Conservation (phyloP, 1,140 invertebrate species). For the Gryllus bimaculatus region DNA sequence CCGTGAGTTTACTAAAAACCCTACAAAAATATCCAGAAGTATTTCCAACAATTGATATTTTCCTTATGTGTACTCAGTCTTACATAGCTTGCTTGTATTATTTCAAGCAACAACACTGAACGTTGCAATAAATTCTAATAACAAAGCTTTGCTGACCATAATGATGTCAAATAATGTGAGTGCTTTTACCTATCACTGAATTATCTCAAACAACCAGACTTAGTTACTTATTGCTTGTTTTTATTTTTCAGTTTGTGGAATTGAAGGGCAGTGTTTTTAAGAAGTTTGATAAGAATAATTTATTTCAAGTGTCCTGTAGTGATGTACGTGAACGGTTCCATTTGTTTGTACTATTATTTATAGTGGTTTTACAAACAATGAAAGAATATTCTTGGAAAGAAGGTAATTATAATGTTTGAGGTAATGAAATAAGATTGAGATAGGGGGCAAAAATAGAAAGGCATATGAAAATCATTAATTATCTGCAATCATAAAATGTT, state of each 20-base stretch:
- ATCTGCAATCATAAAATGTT: too few relatives aligned
- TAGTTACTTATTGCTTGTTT: constrained; percentile 8
- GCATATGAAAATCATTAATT: too few relatives aligned
- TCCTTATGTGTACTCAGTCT: constrained; percentile 44
- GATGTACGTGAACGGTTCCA: constrained; percentile 96
- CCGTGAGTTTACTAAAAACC: too few relatives aligned
- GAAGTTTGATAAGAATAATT: constrained; percentile 97
- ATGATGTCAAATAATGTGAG: constrained; percentile 99
- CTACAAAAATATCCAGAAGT: too few relatives aligned
- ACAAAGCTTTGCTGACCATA: constrained; percentile 93
- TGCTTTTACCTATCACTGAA: constrained; percentile 26
- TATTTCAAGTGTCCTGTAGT: constrained; percentile 91
- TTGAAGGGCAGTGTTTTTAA: constrained; percentile 98
- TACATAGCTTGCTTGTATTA: constrained; percentile 85
- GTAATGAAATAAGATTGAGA: too few relatives aligned
- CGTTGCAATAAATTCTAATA: constrained; percentile 98
- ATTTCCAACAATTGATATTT: background rate
- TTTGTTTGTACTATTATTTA: constrained; percentile 77
- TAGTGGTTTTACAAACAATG: constrained; percentile 97
- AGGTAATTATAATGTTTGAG: constrained; percentile 33
- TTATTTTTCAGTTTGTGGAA: constrained; percentile 82
- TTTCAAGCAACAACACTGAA: constrained; percentile 94
- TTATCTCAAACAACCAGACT: background rate
- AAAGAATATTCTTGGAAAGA: constrained; percentile 94
- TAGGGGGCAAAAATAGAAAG: too few relatives aligned